Evolutionary conservation across 2,797 vertebrate genomes (phyloP).

Genomic region (Lepus townsendii): DNA sequence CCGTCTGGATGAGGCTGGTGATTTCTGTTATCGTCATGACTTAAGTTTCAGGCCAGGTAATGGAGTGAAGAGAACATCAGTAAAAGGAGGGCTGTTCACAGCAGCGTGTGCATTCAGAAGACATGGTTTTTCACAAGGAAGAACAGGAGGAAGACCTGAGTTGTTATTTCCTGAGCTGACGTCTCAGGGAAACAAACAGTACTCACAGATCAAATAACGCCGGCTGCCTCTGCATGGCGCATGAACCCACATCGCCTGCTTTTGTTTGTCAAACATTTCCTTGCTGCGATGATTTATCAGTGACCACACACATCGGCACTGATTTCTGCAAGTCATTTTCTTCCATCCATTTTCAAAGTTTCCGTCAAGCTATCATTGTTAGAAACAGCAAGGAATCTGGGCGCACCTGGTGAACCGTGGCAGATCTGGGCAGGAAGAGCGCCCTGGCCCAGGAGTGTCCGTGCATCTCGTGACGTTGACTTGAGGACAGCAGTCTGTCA

Average conservation of each 20-base stretch:
- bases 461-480: background rate
- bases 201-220: background rate
- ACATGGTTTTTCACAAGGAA: background rate
- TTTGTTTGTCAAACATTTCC: background rate
- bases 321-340: background rate
- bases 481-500: accelerated
- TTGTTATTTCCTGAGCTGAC: background rate
- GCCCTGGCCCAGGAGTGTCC: background rate
- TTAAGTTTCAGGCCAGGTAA: background rate
- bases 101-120: background rate
- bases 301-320: background rate
- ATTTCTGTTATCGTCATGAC: background rate
- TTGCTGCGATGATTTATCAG: background rate
- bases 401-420: background rate
- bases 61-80: background rate
- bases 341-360: background rate
- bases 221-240: background rate
- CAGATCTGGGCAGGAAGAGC: background rate
- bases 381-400: background rate
- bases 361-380: background rate
- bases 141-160: background rate
- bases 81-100: background rate
- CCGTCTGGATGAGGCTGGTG: background rate
- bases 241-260: background rate
- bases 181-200: background rate